Evolutionary conservation across 2,888 invertebrate genomes (phyloP).

Genomic region (Zygothrica quintamaculata): DNA sequence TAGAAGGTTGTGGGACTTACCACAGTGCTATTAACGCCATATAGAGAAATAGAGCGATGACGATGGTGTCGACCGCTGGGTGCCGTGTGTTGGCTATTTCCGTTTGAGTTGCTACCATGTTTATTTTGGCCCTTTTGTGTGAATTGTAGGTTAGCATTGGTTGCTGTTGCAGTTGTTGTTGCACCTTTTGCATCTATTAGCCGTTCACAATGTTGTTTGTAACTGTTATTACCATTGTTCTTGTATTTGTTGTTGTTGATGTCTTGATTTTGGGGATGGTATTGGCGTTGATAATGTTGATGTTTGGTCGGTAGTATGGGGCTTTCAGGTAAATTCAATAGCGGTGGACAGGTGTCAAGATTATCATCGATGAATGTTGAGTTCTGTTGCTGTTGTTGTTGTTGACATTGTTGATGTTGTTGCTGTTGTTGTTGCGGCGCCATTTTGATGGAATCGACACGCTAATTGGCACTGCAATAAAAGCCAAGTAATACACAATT

Average conservation of each 20-base stretch:
- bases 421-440: constrained; percentile 67
- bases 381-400: constrained; percentile 71
- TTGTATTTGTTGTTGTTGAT: constrained; percentile 51
- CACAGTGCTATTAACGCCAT: constrained; percentile 79
- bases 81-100: constrained; percentile 59
- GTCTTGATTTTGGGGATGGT: constrained; percentile 46
- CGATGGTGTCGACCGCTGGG: constrained; percentile 58
- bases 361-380: constrained; percentile 83
- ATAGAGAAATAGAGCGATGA: constrained; percentile 79
- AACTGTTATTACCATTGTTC: constrained; percentile 27
- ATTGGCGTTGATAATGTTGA: constrained; percentile 41
- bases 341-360: constrained; percentile 75
- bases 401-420: constrained; percentile 24
- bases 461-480: constrained; percentile 66
- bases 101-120: constrained; percentile 55
- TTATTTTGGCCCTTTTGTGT: constrained; percentile 55
- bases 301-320: constrained; percentile 80
- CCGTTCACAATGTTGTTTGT: constrained; percentile 38
- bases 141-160: constrained; percentile 12
- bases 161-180: constrained; percentile 32
- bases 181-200: constrained; percentile 30
- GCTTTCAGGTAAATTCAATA: constrained; percentile 79
- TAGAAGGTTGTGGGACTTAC: constrained; percentile 60
- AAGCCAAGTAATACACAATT: constrained; percentile 30
- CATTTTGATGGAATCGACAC: constrained; percentile 59